Evolutionary conservation across 2,888 invertebrate genomes (phyloP), one percentile per base, ranked within the genome.

Genomic region (Agriopis aurantiaria): DNA sequence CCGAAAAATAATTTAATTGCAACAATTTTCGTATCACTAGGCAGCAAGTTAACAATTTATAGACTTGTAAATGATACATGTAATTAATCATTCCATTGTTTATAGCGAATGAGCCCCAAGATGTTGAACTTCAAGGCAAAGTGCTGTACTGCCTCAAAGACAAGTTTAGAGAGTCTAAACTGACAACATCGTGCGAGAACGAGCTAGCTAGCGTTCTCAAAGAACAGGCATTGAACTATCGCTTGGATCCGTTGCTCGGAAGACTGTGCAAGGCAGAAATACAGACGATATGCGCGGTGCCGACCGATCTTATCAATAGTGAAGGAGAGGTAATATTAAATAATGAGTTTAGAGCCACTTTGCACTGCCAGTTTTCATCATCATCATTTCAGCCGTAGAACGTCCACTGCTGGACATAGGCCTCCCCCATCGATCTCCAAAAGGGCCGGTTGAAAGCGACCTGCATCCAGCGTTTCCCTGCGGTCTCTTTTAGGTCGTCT

Each of bases 201-300:
- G 97, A 98, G 91, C 96, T 99, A 90, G 96, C 97, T 0, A 96
- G 95, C 77, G 96, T 98, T 59, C 94, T 99, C 65, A 96, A 97
- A 82, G 98, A 98, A 80, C 97, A 98, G 80, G 99, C 99, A 12
- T 91, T 98, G 46, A 98, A 99, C 90, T 97, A 98, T 84, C 96
- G 98, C 80, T 95, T 99, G 69, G 98, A 99, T 94, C 98, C 99
- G 1, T 91, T 98, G 55, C 95, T 99, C 46, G 96, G 97, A 71
- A 96, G 96, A 65, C 95, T 98, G 66, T 99, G 99, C 86, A 95
- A 95, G 81, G 95, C 95, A 8, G 97, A 97, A 90, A 95, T 97
- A 79, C 95, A 96, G 80, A 96, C 96, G 3, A 95, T 97, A 72
- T 97, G 97, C 87, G 89, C 93, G 68, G 85, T 90, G 11, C 88